Conservation (phyloP, 2,113 vertebrate genomes). For the Apus apus region DNA sequence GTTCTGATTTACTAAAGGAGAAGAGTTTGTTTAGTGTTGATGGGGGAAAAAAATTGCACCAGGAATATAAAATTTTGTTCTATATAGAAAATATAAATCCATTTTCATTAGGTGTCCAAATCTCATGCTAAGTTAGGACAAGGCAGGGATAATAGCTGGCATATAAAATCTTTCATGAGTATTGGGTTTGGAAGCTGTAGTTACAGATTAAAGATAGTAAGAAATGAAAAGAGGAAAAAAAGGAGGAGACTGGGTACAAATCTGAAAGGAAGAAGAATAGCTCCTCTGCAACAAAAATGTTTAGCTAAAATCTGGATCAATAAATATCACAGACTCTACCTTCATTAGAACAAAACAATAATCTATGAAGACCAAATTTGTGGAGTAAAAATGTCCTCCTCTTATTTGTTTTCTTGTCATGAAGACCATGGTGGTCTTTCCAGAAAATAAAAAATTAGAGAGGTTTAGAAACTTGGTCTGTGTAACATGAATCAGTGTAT, state of each 20-base stretch:
- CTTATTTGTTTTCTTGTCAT: background rate
- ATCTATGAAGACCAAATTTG: background rate
- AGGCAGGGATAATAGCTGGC: background rate
- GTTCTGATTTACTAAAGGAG: background rate
- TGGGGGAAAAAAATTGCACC: background rate
- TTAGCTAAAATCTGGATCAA: background rate
- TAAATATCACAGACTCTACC: background rate
- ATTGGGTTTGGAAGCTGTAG: background rate
- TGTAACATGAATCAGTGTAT: background rate
- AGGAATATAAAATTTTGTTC: background rate
- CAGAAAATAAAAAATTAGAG: background rate
- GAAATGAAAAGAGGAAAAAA: background rate
- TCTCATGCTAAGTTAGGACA: background rate
- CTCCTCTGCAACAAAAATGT: background rate
- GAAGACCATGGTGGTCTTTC: background rate
- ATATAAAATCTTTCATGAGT: background rate
- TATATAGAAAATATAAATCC: background rate
- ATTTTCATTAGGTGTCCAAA: background rate
- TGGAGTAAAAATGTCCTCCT: background rate
- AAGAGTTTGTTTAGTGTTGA: background rate
- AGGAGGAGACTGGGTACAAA: background rate
- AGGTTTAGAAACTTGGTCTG: background rate
- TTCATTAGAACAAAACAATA: background rate
- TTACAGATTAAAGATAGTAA: background rate
- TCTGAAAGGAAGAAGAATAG: background rate